Base-by-base conservation (phyloP, 2,888 invertebrate species). In the Nineta flava region DNA sequence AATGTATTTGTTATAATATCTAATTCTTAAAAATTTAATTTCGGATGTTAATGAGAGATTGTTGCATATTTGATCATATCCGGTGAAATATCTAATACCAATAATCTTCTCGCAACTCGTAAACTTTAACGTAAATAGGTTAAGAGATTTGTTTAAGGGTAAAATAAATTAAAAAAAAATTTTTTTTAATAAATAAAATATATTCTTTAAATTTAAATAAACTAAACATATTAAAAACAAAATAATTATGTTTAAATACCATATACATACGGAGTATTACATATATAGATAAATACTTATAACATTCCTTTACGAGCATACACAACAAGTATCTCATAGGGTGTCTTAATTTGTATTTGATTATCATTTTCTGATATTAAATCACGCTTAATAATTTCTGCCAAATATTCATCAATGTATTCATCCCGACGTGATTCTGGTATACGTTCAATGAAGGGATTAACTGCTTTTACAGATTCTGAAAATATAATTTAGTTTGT, bases 1-100 rank as follows among this genome's bases (percentile, higher is more conserved):
- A 79, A 54, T 19, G 68, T 61, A 0, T 68, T 63, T 1, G 73
- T 65, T 44, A 67, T 65, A 41, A 87, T 79, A 58, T 87, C 80
- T 51, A 79, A 60, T 21, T 70, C 55, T 32, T 69, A 64, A 55
- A 79, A 76, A 31, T 70, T 63, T 1, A 73, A 65, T 42, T 65
- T 62, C 3, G 67, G 63, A 53, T 72, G 61, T 1, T 62, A 59
- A 57, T 77, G 74, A 16, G 71, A 68, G n/a, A 70, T 61, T 48
- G 66, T 73, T 1, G 85, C 85, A 58, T 74, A 77, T 5, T 74
- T 66, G 4, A 87, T 68, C 87, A 88, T 87, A 49, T 74, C 70
- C 43, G 73, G 70, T 17, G 83, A 85, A 42, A 83, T 68, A 60
- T 88, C 88, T 7, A n/a, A 76, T 73, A 2, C 83, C 87, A 46